Evolutionary conservation across 2,888 invertebrate species (phyloP).

Genomic region (Melikaiella ostensackeni): DNA sequence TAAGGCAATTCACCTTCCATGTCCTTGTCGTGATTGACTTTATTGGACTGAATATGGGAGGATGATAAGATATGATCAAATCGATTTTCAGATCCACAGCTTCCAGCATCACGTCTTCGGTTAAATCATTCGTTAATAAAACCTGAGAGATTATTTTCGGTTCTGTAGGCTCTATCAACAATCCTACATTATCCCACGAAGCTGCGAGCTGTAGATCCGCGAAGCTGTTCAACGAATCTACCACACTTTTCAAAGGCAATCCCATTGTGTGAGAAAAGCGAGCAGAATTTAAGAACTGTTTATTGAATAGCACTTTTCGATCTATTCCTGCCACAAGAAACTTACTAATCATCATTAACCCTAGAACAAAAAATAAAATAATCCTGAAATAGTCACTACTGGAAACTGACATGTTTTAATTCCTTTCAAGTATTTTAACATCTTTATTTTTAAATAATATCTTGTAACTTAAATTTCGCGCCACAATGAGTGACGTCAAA

Average conservation of each 20-base stretch:
- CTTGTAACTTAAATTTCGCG: too few relatives aligned
- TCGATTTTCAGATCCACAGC: constrained; percentile 84
- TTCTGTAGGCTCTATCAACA: constrained; percentile 88
- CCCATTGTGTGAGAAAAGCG: constrained; percentile 66
- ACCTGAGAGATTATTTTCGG: constrained; percentile 81
- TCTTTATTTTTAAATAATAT: too few relatives aligned
- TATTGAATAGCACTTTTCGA: neutral
- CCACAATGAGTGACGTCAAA: neutral
- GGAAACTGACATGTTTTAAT: neutral
- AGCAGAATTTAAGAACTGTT: constrained; percentile 12
- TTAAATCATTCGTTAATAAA: constrained; percentile 94
- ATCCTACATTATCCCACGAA: constrained; percentile 96
- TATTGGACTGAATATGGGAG: constrained; percentile 93
- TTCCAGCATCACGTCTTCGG: constrained; percentile 91
- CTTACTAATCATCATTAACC: constrained; percentile 42
- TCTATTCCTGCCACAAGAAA: constrained; percentile 34
- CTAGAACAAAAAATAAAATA: constrained; percentile 22
- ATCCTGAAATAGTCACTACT: neutral
- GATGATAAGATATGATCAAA: constrained; percentile 95
- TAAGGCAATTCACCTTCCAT: constrained; percentile 83
- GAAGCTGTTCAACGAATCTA: constrained; percentile 82
- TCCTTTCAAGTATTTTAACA: neutral
- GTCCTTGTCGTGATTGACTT: constrained; percentile 84
- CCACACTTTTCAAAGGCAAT: constrained; percentile 78
- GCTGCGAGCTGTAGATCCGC: constrained; percentile 87